phyloP scores from a whole-genome alignment of 2,888 invertebrate genomes.

The Hoplodrina blanda region DNA sequence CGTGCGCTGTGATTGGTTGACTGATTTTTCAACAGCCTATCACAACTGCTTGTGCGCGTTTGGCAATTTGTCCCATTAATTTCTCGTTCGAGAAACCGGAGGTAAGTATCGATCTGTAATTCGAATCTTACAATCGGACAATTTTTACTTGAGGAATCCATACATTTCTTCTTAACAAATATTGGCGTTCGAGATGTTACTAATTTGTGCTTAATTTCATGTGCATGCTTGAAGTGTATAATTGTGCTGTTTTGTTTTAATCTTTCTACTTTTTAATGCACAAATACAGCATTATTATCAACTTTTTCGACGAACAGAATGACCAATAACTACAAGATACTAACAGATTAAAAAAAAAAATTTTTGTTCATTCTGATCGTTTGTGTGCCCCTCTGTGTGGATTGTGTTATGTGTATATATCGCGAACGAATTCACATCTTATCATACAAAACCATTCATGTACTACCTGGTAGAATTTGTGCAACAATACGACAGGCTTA shows the following conservation, averaged over 20 bases:
- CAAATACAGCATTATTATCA: conserved; percentile 46
- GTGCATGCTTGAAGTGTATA: conserved; percentile 69
- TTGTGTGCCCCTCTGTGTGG: conserved; percentile 71
- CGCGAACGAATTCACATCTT: conserved; percentile 57
- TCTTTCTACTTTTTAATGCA: conserved; percentile 14
- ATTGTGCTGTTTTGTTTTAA: conserved; percentile 59
- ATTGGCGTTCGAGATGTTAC: conserved; percentile 43
- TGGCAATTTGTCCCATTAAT: not conserved
- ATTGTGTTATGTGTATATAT: conserved; percentile 85
- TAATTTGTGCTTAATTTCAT: conserved; percentile 64
- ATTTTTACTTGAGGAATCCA: too few relatives aligned
- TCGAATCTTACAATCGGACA: too few relatives aligned
- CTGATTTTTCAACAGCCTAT: not conserved
- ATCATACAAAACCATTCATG: conserved; percentile 57
- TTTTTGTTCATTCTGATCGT: conserved; percentile 48
- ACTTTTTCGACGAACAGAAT: conserved; percentile 33
- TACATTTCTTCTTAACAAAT: not conserved
- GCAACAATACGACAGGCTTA: not conserved
- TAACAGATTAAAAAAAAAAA: not conserved
- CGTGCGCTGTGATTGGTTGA: not conserved
- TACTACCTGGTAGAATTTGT: conserved; percentile 37
- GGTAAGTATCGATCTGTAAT: too few relatives aligned
- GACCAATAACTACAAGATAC: conserved; percentile 1
- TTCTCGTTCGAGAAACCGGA: not conserved
- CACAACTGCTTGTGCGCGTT: not conserved